These are phyloP conservation scores for Steatocranus sp. DNA, from an alignment of 2,797 vertebrate genomes.

Conservation along the genomic window DNA sequence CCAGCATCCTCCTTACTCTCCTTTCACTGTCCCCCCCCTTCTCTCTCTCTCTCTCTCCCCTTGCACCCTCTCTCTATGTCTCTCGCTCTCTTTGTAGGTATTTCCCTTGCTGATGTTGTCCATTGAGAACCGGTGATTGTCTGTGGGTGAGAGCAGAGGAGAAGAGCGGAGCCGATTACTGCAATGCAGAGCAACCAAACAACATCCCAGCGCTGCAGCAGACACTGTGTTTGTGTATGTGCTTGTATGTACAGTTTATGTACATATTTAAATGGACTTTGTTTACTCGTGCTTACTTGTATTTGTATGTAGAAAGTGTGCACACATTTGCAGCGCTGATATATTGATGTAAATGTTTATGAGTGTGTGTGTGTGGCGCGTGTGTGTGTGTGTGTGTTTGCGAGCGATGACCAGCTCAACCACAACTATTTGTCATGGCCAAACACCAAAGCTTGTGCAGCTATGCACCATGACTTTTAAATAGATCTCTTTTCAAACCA, in stretches of 20 bases:
- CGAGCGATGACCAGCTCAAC: constrained; percentile 45
- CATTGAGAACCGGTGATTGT: constrained; percentile 65
- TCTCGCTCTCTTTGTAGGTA: constrained; percentile 40
- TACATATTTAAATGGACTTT: constrained; percentile 42
- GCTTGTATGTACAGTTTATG: constrained; percentile 48
- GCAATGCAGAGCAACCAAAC: constrained; percentile 71
- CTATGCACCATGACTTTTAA: constrained; percentile 69
- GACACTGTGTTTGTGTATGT: constrained; percentile 8
- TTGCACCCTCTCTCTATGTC: not conserved
- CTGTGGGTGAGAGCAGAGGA: constrained; percentile 59
- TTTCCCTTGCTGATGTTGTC: constrained; percentile 65
- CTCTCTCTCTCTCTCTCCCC: not conserved
- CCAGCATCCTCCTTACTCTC: constrained; percentile 1
- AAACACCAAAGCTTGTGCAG: constrained; percentile 68
- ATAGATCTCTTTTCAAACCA: constrained; percentile 66
- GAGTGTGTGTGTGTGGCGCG: not conserved
- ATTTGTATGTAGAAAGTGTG: constrained; percentile 2
- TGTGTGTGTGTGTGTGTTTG: constrained; percentile 31
- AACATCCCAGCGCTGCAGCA: constrained; percentile 44
- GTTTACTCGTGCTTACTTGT: constrained; percentile 9
- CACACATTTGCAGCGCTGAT: constrained; percentile 1
- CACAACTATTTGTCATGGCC: constrained; percentile 68
- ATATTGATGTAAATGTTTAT: constrained; percentile 31
- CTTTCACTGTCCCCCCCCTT: not conserved
- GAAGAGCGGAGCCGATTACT: constrained; percentile 60